Conservation (phyloP, 2,113 vertebrate species). For the Ariopsis seemanni region DNA sequence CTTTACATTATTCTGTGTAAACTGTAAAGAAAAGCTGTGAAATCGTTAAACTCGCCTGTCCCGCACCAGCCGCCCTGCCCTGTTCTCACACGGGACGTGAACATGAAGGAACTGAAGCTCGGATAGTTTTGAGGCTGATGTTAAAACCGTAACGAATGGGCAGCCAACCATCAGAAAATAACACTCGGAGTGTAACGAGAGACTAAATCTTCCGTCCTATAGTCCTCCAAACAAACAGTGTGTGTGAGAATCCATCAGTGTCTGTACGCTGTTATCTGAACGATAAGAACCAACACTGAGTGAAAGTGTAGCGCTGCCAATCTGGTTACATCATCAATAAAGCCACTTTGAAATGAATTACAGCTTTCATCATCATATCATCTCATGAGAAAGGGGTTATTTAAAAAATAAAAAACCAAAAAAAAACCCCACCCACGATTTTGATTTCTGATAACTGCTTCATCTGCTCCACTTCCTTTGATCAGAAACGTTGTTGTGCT, state of each 20-base stretch:
- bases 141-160: not conserved
- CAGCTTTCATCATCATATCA: too few species aligned
- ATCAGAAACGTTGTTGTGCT: not conserved
- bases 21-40: not conserved
- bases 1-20: not conserved
- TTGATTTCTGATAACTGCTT: constrained; percentile 28
- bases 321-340: not conserved
- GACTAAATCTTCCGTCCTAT: not conserved
- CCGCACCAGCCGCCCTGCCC: not conserved
- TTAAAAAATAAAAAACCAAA: not conserved
- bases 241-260: not conserved
- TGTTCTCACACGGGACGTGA: too few species aligned
- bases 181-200: not conserved
- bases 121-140: not conserved
- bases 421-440: not conserved
- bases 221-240: not conserved
- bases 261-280: not conserved
- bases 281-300: not conserved
- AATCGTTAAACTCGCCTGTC: not conserved
- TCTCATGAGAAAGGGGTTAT: not conserved
- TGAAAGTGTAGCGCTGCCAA: not conserved
- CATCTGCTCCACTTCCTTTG: not conserved
- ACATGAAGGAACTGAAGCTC: not conserved
- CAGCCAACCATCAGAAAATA: not conserved
- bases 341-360: not conserved